Evolutionary conservation across 2,888 invertebrate species (phyloP).

Genomic region (Agrotis segetum): DNA sequence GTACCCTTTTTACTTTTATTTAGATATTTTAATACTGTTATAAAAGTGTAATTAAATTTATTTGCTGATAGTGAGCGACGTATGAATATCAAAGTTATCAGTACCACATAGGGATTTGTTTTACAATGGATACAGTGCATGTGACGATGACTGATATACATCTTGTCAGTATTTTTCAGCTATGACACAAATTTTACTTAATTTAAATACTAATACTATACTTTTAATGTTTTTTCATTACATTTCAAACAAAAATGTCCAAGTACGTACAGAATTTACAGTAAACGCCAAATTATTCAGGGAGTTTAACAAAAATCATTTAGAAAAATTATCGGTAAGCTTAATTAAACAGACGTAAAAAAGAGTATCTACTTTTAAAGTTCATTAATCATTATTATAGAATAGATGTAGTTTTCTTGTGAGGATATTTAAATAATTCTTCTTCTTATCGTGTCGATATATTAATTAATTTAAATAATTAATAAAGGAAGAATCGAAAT

Average conservation of each 20-base stretch:
- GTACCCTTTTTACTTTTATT: constrained; percentile 42
- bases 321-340: neutral
- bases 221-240: neutral
- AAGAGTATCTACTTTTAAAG: neutral
- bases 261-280: constrained; percentile 27
- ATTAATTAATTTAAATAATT: no score
- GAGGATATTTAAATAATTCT: no score
- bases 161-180: constrained; percentile 4
- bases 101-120: constrained; percentile 32
- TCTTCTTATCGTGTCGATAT: no score
- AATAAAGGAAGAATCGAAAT: neutral
- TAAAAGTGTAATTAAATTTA: constrained; percentile 37
- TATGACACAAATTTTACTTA: neutral
- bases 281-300: constrained; percentile 1
- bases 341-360: constrained; percentile 4
- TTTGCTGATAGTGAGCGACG: constrained; percentile 36
- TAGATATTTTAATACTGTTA: constrained; percentile 16
- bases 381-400: neutral
- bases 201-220: neutral
- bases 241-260: constrained; percentile 15
- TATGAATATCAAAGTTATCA: constrained; percentile 36
- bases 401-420: no score
- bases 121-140: constrained; percentile 26
- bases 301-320: neutral
- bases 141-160: constrained; percentile 3